A percentile compares a stretch with the other conserved stretches of the same genome.
Evolutionary conservation across 1,140 invertebrate species (phyloP).

Genomic region (Bombus sylvicola): DNA sequence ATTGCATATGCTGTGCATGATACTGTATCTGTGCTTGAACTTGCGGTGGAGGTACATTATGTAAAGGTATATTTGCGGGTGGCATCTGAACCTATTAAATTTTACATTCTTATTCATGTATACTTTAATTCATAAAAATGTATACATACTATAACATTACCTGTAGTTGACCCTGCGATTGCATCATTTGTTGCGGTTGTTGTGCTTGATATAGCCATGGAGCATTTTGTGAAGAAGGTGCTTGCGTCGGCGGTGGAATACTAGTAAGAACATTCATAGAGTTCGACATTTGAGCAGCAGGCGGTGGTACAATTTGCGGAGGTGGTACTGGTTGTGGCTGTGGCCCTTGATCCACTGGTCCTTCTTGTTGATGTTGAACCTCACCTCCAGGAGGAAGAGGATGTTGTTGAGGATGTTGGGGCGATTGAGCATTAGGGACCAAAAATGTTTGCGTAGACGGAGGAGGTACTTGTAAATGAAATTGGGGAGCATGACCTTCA

Average conservation of each 20-base stretch:
- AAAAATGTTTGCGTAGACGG: slow-evolving; percentile 75
- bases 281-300: slow-evolving; percentile 76
- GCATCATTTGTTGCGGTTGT: slow-evolving; percentile 70
- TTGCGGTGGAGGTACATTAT: slow-evolving; percentile 75
- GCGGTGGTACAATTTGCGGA: slow-evolving; percentile 80
- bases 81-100: slow-evolving; percentile 70
- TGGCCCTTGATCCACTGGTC: slow-evolving; percentile 73
- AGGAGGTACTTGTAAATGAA: slow-evolving; percentile 76
- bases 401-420: slow-evolving; percentile 71
- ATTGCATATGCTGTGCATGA: slow-evolving; percentile 79
- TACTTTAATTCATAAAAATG: neutral
- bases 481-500: slow-evolving; percentile 75
- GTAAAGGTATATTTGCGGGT: slow-evolving; percentile 71
- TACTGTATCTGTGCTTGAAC: slow-evolving; percentile 79
- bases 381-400: slow-evolving; percentile 68
- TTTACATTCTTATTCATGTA: slow-evolving; percentile 8
- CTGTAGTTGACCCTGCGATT: slow-evolving; percentile 77
- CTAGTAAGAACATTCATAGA: slow-evolving; percentile 80
- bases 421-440: slow-evolving; percentile 73
- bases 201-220: slow-evolving; percentile 79
- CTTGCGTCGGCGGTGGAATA: slow-evolving; percentile 79
- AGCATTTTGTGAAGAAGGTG: slow-evolving; percentile 75
- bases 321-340: slow-evolving; percentile 79
- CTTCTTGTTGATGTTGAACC: slow-evolving; percentile 75
- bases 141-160: slow-evolving; percentile 21